Conservation (phyloP, 2,797 vertebrate species). For the Clarias fuscus region DNA sequence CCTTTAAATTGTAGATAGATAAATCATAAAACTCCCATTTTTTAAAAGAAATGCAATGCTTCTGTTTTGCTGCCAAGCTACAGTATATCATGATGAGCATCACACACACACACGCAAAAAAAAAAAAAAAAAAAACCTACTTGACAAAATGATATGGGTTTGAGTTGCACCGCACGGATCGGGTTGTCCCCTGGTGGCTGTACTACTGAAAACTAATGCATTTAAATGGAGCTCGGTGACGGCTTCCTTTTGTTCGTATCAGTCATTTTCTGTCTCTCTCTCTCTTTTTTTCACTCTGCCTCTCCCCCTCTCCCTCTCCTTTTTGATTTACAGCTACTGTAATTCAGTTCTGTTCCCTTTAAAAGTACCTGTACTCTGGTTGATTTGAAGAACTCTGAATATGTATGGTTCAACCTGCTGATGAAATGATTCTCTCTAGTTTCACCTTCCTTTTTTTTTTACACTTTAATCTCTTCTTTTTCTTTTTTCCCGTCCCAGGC, state of each 20-base stretch:
- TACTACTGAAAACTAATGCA: slow-evolving; percentile 39
- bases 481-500: slow-evolving; percentile 56
- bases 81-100: neutral
- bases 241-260: slow-evolving; percentile 14
- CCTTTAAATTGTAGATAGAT: too few species aligned
- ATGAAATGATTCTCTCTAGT: slow-evolving; percentile 12
- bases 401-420: neutral
- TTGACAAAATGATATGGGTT: slow-evolving; percentile 31
- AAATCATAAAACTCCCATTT: too few species aligned
- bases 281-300: neutral
- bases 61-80: neutral
- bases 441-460: slow-evolving; percentile 41
- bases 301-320: neutral
- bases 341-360: slow-evolving; percentile 40
- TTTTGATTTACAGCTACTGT: slow-evolving; percentile 33
- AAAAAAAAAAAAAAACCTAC: neutral
- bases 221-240: slow-evolving; percentile 38
- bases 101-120: neutral
- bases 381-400: neutral
- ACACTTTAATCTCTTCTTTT: slow-evolving; percentile 8
- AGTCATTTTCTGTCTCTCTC: neutral
- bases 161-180: slow-evolving; percentile 19
- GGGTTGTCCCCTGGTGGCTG: neutral
- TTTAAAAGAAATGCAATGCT: neutral
- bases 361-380: slow-evolving; percentile 31